Percentiles rank a stretch among this genome's conserved stretches.
Evolutionary conservation across 2,113 vertebrate genomes (phyloP).

Genomic region (Mustela nigripes): DNA sequence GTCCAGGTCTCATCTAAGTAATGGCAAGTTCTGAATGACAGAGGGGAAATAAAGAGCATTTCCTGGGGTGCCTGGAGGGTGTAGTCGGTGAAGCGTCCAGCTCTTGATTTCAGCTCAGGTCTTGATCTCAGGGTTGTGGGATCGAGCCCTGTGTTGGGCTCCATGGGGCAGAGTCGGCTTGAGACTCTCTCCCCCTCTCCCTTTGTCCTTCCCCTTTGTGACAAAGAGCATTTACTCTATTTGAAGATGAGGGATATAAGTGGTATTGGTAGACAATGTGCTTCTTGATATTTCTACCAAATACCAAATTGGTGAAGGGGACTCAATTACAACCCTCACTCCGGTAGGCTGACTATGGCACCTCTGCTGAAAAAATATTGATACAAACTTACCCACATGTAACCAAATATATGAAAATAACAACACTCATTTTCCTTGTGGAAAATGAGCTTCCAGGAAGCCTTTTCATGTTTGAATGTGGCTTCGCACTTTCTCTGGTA

Average conservation of each 20-base stretch:
- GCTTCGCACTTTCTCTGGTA: not conserved
- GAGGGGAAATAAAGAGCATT: conserved; percentile 22
- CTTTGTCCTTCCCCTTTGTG: not conserved
- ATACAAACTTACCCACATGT: not conserved
- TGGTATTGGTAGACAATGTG: not conserved
- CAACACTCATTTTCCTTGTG: not conserved
- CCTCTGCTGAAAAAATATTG: not conserved
- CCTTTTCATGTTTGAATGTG: accelerated
- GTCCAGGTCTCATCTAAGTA: not conserved
- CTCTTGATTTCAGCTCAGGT: not conserved
- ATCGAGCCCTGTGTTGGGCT: not conserved
- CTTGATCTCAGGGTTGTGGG: not conserved
- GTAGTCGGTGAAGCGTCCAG: not conserved
- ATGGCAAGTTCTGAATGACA: conserved; percentile 8
- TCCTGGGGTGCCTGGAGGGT: not conserved
- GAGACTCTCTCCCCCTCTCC: not conserved
- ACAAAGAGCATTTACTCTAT: not conserved
- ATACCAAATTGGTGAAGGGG: not conserved
- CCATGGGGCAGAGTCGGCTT: not conserved
- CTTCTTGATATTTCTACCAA: not conserved
- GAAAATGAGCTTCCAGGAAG: not conserved
- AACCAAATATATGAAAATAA: not conserved
- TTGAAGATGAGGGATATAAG: conserved; percentile 2
- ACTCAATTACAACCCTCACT: not conserved
- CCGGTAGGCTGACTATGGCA: not conserved